phyloP scores from a whole-genome alignment of 2,888 invertebrate species.

The Cheilosia grossa region DNA sequence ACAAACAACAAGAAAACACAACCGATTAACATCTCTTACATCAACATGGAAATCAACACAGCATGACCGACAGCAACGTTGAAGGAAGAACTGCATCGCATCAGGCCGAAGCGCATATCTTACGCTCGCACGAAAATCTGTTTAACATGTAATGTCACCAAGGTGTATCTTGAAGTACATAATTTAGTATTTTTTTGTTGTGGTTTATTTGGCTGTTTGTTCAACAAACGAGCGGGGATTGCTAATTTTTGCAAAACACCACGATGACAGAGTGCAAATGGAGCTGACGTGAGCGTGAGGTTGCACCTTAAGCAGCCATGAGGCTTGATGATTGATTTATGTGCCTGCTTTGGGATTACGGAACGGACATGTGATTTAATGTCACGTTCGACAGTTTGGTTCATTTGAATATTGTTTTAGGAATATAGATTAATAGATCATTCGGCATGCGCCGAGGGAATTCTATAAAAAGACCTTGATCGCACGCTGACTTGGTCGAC shows the following conservation, averaged over 20 bases:
- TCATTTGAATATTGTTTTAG: constrained; percentile 25
- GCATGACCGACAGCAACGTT: constrained; percentile 54
- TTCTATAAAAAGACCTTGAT: not conserved
- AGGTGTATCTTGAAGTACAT: constrained; percentile 16
- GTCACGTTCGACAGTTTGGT: constrained; percentile 13
- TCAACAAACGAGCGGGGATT: constrained; percentile 32
- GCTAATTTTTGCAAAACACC: constrained; percentile 46
- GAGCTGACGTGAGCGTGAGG: constrained; percentile 67
- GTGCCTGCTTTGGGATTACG: constrained; percentile 37
- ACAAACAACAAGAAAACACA: constrained; percentile 44
- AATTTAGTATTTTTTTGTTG: constrained; percentile 2
- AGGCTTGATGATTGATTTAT: constrained; percentile 60
- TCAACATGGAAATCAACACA: constrained; percentile 62
- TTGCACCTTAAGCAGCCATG: constrained; percentile 61
- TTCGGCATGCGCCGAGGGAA: not conserved
- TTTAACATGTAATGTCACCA: constrained; percentile 4
- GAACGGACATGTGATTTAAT: constrained; percentile 42
- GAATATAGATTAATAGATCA: constrained; percentile 24
- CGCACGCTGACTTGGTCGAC: too few species aligned
- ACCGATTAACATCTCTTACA: constrained; percentile 50
- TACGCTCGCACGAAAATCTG: not conserved
- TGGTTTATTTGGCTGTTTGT: constrained; percentile 29
- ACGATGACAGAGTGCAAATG: constrained; percentile 58
- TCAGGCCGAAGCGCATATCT: not conserved
- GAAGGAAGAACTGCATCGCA: constrained; percentile 13